phyloP scores from a whole-genome alignment of 37 sponge, comb jelly and placozoan species.

The Spongia lamella region DNA sequence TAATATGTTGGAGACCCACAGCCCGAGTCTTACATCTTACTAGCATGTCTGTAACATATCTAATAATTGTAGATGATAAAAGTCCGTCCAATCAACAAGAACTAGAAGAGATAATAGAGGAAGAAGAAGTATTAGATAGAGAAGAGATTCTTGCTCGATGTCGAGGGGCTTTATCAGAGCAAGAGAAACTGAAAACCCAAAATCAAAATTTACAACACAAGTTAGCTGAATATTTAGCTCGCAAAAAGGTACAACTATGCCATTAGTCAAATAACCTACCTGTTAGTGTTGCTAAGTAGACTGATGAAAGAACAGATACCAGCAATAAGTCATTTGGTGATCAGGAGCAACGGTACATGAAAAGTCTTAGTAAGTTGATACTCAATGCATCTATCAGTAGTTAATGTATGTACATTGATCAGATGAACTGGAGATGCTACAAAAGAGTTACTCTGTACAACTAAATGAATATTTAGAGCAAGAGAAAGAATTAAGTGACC shows the following conservation, averaged over 20 bases:
- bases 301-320: constrained; percentile 80
- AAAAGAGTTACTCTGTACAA: background rate
- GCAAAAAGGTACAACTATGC: constrained; percentile 54
- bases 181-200: constrained; percentile 49
- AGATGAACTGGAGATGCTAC: background rate
- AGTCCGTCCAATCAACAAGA: constrained; percentile 4
- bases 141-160: constrained; percentile 11
- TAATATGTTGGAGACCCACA: no score
- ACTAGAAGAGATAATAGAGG: background rate
- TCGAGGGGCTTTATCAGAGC: constrained; percentile 51
- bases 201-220: constrained; percentile 80
- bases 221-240: constrained; percentile 83
- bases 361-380: constrained; percentile 55
- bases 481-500: constrained; percentile 49
- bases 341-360: constrained; percentile 87
- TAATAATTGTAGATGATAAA: no score
- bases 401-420: background rate
- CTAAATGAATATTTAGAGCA: no score
- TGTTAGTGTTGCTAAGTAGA: constrained; percentile 15
- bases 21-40: no score
- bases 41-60: no score
- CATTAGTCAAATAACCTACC: background rate
- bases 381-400: background rate
- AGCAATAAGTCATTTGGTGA: constrained; percentile 77
- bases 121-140: constrained; percentile 17